Conservation (phyloP, 2,888 invertebrate genomes). For the Cryptocephalus primarius region DNA sequence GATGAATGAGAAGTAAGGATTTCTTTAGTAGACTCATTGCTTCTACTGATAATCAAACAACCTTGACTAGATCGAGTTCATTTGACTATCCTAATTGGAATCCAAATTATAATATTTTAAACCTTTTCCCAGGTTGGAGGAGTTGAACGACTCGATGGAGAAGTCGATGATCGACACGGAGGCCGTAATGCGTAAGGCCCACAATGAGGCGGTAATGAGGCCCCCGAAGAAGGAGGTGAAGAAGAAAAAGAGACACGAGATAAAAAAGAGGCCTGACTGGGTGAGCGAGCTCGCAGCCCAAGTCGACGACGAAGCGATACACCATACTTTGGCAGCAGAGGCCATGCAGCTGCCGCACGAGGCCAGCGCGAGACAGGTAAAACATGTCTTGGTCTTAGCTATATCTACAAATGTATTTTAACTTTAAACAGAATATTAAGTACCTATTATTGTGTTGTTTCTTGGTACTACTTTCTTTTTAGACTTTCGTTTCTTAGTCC, state of each 20-base stretch:
- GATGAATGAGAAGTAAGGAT: constrained; percentile 20
- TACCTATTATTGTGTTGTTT: too few relatives aligned
- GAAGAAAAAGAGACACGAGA: constrained; percentile 5
- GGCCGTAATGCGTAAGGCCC: constrained; percentile 14
- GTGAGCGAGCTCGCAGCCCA: constrained; percentile 13
- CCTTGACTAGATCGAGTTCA: too few relatives aligned
- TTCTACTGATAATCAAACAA: neutral
- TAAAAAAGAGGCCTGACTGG: constrained; percentile 13
- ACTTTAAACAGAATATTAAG: too few relatives aligned
- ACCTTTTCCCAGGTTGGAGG: constrained; percentile 15
- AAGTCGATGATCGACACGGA: constrained; percentile 27
- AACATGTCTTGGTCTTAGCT: neutral
- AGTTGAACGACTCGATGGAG: constrained; percentile 27
- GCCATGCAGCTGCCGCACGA: neutral
- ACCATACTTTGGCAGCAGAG: constrained; percentile 7
- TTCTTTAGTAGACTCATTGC: constrained; percentile 12
- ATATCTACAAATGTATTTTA: too few relatives aligned
- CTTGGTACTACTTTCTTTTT: neutral
- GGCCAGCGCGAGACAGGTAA: neutral
- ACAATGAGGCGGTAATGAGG: constrained; percentile 1
- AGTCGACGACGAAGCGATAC: constrained; percentile 14
- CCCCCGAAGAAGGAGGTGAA: constrained; percentile 3
- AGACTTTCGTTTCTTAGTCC: neutral
- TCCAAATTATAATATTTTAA: too few relatives aligned
- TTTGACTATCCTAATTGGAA: too few relatives aligned